Evolutionary conservation across 2,113 vertebrate species (phyloP), one percentile per base, ranked within the genome.

Genomic region (Xenopus borealis): DNA sequence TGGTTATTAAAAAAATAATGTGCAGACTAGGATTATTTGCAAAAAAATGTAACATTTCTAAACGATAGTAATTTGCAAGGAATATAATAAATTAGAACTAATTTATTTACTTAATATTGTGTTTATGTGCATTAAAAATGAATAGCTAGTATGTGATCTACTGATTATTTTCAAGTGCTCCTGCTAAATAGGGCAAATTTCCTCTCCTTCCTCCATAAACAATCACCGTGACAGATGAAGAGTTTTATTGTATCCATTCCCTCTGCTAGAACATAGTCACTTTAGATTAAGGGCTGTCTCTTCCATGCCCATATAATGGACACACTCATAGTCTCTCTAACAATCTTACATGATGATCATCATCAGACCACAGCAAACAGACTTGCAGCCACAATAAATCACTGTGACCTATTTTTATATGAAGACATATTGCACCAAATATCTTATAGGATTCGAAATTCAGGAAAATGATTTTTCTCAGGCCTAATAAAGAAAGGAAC

Each of bases 191-290:
- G 12, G 46, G n/a, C 18, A 50, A 20, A 20, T 23, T 47, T 47
- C 10, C 47, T 46, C 18, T 50, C n/a, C 30, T 47, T 13, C 44
- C 64, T 65, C 18, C 20, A 20, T n/a, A 14, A 66, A 50, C 17
- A 47, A n/a, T 47, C 45, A 18, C 11, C 64, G 23, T 14, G 45
- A 66, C 45, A 66, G 44, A 66, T 47, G 16, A 12, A 20, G 44
- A 20, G 44, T 50, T 66, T 47, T 40, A 12, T 66, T 66, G 44
- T 50, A 50, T 10, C n/a, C n/a, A 20, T 46, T 44, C 44, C 33
- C 33, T 40, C 33, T 65, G 45, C 64, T 45, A 66, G 45, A 47
- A 66, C 64, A 47, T 65, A 65, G 46, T 47, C 44, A 66, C 44
- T 47, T 66, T 66, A 66, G 46, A 66, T 50, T 47, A 66, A 46